phyloP scores from a whole-genome alignment of 2,888 invertebrate genomes.

The Xestobium rufovillosum region DNA sequence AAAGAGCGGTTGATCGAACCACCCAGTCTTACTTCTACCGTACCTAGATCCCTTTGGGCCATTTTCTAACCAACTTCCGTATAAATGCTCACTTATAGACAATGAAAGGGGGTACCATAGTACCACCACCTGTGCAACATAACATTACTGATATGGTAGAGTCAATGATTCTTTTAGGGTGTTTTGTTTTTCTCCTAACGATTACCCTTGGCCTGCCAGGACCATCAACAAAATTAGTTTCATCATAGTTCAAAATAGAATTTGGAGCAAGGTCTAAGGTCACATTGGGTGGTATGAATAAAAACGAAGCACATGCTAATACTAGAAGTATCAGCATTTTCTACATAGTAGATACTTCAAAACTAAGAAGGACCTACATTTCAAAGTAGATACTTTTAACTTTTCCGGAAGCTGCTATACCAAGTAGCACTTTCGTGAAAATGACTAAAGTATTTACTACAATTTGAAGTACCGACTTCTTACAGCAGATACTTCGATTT shows the following conservation, averaged over 20 bases:
- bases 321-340: too few species aligned
- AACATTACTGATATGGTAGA: slow-evolving; percentile 27
- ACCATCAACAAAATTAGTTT: slow-evolving; percentile 34
- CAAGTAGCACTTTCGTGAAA: too few species aligned
- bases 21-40: slow-evolving; percentile 26
- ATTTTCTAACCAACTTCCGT: slow-evolving; percentile 26
- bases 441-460: too few species aligned
- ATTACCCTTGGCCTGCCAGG: slow-evolving; percentile 29
- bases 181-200: slow-evolving; percentile 27
- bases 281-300: too few species aligned
- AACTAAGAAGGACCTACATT: too few species aligned
- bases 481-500: too few species aligned
- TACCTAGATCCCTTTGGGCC: slow-evolving; percentile 31
- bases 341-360: too few species aligned
- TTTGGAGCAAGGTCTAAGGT: slow-evolving; percentile 19
- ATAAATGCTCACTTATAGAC: slow-evolving; percentile 26
- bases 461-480: too few species aligned
- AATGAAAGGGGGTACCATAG: slow-evolving; percentile 20
- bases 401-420: too few species aligned
- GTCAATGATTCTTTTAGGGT: slow-evolving; percentile 28
- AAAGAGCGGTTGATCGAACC: slow-evolving; percentile 21
- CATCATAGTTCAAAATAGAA: slow-evolving; percentile 32
- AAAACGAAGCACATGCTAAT: too few species aligned
- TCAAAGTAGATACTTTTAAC: too few species aligned
- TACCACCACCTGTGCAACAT: slow-evolving; percentile 25